Evolutionary conservation across 1,140 invertebrate species (phyloP), one percentile per base, ranked within the genome.

Genomic region (Rhyacophila brunnea): DNA sequence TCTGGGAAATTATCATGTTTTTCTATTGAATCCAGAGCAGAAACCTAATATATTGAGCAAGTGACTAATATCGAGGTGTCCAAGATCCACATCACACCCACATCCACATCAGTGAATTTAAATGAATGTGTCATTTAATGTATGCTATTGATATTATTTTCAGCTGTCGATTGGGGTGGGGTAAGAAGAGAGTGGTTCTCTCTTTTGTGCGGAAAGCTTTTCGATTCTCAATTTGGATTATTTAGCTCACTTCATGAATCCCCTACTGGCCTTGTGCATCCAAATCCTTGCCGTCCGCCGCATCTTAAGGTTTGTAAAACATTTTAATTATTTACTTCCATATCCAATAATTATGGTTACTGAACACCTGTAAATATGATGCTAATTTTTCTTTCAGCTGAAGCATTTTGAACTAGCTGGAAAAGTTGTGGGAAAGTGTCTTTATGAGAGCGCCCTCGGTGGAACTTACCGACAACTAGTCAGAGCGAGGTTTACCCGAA

Each of bases 381-480:
- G n/a, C n/a, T n/a, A n/a, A 13, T 57, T 34, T 54, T 15, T 58
- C 13, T 64, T 66, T 1, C 69, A 78, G 74, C 67, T 94, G 42
- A 93, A 94, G 68, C 87, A 95, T 73, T 96, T 90, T 73, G 93
- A 96, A 80, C 93, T 96, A 73, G 93, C 94, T 32, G 95, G 95
- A 20, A 90, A 91, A 74, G 85, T 97, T 62, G 92, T 96, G n/a
- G 95, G 93, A 43, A 95, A 95, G 77, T 93, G 92, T 77, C 75
- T 95, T 53, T 96, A 94, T 71, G 94, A 97, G 75, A 93, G 91
- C 43, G 89, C 93, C 9, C 79, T 95, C 11, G 93, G 93, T 4
- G 89, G 91, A 18, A 86, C 87, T 9, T 95, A 95, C 77, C 79
- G 92, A 2, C 93, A 95, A 74, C 77, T 95, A 53, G 92, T 97